Base-by-base conservation (phyloP, 2,113 vertebrate species). In the Anser cygnoides region DNA sequence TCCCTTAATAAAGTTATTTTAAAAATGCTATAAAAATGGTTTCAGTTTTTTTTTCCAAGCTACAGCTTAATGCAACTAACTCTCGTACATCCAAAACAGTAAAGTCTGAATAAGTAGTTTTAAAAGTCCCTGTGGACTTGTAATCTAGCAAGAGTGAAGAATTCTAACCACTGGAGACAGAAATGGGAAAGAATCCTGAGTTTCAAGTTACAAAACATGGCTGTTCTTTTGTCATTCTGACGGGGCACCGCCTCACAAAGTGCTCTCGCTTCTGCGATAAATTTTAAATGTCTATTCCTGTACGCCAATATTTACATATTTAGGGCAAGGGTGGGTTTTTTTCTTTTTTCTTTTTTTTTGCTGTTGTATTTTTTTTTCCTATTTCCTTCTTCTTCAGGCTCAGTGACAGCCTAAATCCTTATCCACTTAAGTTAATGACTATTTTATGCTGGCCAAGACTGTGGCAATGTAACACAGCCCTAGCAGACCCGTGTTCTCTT, bases 91-190 rank as follows among this genome's bases (percentile, higher is more conserved):
- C 96, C 95, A 97, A 97, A 97, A 96, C 96, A 97, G 92, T 97
- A 96, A 96, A 97, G 91, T 94, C 95, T 92, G 94, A 96, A 88
- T 95, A 97, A 97, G 97, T 93, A 96, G 94, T 95, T 97, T 97
- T 97, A 97, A 96, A 96, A 96, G 96, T 97, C 97, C 92, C 97
- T 10, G 46, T 35, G 78, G 97, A 92, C 96, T 97, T 94, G 87
- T 97, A 96, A 97, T 94, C 85, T 82, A 96, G 88, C 88, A 93
- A 95, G 81, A 95, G 92, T 44, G 96, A 97, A 96, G 94, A 97
- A 94, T 89, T 95, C 77, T 95, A 97, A 95, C 94, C 93, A 94
- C 96, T 82, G 57, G 94, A 95, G 95, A 96, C 91, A 97, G 91
- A 94, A 97, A 96, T 89, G 93, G 91, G 90, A 95, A 93, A 75